Evolutionary conservation across 2,797 vertebrate species (phyloP).

Genomic region (Squalus acanthias): DNA sequence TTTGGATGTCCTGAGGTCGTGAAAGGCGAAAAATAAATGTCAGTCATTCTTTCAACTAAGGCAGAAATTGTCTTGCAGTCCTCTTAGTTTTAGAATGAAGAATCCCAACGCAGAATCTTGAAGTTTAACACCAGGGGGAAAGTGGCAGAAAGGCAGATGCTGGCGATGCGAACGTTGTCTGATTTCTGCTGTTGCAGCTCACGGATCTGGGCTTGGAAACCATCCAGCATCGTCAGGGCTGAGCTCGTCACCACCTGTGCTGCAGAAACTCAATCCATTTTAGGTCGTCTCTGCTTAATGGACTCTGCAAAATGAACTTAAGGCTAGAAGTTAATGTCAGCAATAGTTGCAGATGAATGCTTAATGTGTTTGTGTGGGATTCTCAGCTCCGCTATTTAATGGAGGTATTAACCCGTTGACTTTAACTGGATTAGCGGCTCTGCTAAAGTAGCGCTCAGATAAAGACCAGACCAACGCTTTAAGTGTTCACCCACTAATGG

Average conservation of each 20-base stretch:
- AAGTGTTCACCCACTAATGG: neutral
- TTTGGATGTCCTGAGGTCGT: neutral
- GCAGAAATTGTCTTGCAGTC: neutral
- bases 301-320: neutral
- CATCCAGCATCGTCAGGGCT: neutral
- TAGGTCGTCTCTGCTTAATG: neutral
- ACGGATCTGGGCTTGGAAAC: neutral
- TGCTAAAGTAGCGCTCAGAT: neutral
- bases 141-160: neutral
- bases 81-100: neutral
- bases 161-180: neutral
- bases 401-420: neutral
- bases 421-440: neutral
- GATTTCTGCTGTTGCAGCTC: too few relatives aligned
- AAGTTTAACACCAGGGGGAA: neutral
- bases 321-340: neutral
- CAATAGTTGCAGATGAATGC: neutral
- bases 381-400: neutral
- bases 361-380: neutral
- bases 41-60: neutral
- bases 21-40: neutral
- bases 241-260: neutral
- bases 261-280: neutral
- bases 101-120: neutral
- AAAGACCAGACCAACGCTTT: neutral